These are phyloP conservation scores for Anser brachyrhynchus DNA, from an alignment of 2,113 vertebrate species.

Conservation along the genomic window DNA sequence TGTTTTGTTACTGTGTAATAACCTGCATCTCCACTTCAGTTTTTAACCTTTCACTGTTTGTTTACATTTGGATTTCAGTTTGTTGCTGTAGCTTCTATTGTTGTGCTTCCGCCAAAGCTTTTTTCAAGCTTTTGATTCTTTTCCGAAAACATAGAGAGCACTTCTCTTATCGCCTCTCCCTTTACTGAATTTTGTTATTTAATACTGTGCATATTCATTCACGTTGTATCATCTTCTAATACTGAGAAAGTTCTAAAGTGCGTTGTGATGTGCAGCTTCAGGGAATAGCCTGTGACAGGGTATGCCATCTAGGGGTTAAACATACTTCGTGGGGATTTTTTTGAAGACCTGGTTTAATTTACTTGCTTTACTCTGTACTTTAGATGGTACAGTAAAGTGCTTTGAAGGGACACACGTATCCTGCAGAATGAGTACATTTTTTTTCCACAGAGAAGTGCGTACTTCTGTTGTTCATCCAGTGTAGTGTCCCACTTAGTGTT, in stretches of 20 bases:
- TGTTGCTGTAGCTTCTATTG: neutral
- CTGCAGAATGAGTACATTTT: neutral
- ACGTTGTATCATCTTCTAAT: neutral
- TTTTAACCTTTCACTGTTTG: neutral
- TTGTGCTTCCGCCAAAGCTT: neutral
- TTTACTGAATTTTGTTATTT: neutral
- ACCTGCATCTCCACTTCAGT: neutral
- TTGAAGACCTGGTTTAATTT: neutral
- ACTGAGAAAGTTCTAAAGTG: neutral
- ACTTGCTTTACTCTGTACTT: neutral
- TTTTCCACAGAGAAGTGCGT: neutral
- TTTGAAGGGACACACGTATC: neutral
- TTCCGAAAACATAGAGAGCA: neutral
- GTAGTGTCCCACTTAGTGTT: neutral
- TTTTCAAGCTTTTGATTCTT: neutral
- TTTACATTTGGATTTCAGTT: neutral
- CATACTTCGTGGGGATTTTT: neutral
- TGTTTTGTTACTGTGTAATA: neutral
- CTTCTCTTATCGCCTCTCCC: neutral
- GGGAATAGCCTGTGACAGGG: neutral
- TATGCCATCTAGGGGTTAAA: neutral
- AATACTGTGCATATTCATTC: neutral
- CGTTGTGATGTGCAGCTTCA: neutral
- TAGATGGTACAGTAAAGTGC: neutral
- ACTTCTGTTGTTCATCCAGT: neutral